Evolutionary conservation across 2,888 invertebrate species (phyloP).

Genomic region (Liopterus haemorrhoidalis): DNA sequence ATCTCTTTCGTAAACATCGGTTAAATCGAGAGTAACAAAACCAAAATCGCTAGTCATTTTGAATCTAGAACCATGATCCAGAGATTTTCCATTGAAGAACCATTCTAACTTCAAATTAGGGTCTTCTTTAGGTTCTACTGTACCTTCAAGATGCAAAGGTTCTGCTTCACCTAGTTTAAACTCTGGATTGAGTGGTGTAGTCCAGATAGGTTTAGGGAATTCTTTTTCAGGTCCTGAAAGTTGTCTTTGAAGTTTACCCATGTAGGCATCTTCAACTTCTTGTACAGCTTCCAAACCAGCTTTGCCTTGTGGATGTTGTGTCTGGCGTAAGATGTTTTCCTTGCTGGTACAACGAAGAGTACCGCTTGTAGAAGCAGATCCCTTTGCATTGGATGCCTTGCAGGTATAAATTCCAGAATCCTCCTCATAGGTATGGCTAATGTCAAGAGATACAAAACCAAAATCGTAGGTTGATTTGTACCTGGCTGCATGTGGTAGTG

Average conservation of each 20-base stretch:
- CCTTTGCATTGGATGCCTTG: conserved; percentile 82
- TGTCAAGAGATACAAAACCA: conserved; percentile 88
- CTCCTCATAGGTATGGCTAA: conserved; percentile 80
- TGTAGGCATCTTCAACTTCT: conserved; percentile 78
- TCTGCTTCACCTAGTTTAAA: conserved; percentile 76
- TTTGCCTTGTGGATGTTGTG: conserved; percentile 92
- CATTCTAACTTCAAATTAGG: conserved; percentile 87
- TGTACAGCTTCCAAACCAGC: conserved; percentile 84
- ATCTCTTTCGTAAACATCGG: conserved; percentile 87
- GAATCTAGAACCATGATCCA: conserved; percentile 83
- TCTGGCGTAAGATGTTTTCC: conserved; percentile 74
- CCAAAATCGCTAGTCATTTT: conserved; percentile 94
- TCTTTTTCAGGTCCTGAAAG: conserved; percentile 66
- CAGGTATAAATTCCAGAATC: conserved; percentile 90
- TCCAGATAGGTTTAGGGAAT: conserved; percentile 82
- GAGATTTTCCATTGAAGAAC: conserved; percentile 86
- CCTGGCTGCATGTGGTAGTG: conserved; percentile 80
- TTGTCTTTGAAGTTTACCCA: conserved; percentile 64
- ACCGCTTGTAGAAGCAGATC: conserved; percentile 84
- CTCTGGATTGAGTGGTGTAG: conserved; percentile 73
- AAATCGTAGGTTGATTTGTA: conserved; percentile 93
- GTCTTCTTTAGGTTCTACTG: conserved; percentile 90
- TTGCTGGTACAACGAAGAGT: conserved; percentile 78
- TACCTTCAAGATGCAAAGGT: conserved; percentile 86
- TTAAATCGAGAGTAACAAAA: conserved; percentile 88